These are phyloP conservation scores for Linyphia triangularis DNA, from an alignment of 2,888 invertebrate genomes.

Conservation along the genomic window DNA sequence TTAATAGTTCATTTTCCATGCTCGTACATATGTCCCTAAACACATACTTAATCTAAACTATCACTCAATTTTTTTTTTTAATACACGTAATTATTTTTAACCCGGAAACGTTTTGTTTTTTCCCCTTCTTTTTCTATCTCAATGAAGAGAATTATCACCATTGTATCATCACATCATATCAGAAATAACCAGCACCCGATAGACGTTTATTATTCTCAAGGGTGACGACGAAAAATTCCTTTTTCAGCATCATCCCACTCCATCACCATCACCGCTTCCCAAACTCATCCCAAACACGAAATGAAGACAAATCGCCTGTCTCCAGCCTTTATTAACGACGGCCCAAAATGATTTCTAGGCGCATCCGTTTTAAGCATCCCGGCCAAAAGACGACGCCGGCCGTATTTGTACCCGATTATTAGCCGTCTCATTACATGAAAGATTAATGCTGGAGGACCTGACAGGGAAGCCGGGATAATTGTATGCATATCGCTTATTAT, in stretches of 20 bases:
- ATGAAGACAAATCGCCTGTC: conserved; percentile 71
- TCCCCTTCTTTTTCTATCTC: no score
- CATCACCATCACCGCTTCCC: no score
- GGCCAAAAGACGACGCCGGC: conserved; percentile 52
- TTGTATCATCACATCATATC: no score
- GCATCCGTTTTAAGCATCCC: conserved; percentile 61
- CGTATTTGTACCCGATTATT: conserved; percentile 72
- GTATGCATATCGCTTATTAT: conserved; percentile 75
- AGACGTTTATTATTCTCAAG: background rate
- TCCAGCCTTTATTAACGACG: conserved; percentile 67
- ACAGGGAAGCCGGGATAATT: conserved; percentile 70
- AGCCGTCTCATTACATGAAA: conserved; percentile 73
- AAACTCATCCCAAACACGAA: background rate
- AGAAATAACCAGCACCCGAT: background rate
- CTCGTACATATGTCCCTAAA: no score
- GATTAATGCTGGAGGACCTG: conserved; percentile 70
- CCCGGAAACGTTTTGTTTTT: no score
- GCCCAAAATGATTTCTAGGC: conserved; percentile 66
- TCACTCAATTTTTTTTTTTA: no score
- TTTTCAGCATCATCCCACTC: background rate
- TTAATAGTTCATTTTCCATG: no score
- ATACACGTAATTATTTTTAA: no score
- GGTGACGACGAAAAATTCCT: background rate
- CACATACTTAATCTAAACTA: no score
- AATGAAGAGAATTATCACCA: no score